Conservation (phyloP, 2,888 invertebrate genomes). For the Brachypalpus laphriformis region DNA sequence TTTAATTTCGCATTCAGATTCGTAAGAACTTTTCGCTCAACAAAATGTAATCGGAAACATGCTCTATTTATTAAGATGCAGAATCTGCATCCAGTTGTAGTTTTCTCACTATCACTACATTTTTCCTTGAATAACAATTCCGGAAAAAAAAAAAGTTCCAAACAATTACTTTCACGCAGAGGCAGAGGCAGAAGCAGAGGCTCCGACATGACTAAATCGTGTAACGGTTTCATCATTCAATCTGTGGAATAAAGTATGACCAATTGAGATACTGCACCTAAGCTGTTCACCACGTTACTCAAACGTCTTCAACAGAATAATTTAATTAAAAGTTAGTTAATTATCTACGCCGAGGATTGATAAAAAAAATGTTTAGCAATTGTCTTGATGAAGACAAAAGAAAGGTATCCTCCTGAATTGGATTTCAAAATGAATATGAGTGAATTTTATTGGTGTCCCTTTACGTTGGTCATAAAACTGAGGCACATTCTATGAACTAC, state of each 20-base stretch:
- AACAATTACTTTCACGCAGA: neutral
- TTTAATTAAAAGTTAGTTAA: conserved; percentile 25
- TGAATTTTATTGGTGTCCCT: conserved; percentile 50
- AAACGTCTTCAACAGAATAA: neutral
- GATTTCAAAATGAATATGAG: conserved; percentile 30
- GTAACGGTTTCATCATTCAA: neutral
- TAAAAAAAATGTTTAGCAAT: conserved; percentile 15
- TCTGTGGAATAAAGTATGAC: neutral
- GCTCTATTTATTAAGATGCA: too few relatives aligned
- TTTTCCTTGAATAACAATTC: too few relatives aligned
- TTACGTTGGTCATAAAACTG: conserved; percentile 34
- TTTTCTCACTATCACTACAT: too few relatives aligned
- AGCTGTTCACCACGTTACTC: neutral
- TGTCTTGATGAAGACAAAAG: neutral
- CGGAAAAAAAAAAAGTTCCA: too few relatives aligned
- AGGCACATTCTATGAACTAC: conserved; percentile 12
- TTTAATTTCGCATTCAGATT: too few relatives aligned
- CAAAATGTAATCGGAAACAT: too few relatives aligned
- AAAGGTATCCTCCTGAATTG: neutral
- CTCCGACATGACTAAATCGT: neutral
- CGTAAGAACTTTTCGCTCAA: too few relatives aligned
- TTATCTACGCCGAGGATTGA: conserved; percentile 28
- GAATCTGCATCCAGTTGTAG: too few relatives aligned
- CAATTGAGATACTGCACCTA: neutral
- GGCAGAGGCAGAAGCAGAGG: too few relatives aligned